These are phyloP conservation scores for Montipora sp. DNA, from an alignment of 64 coral and sea anemone genomes.

Conservation along the genomic window DNA sequence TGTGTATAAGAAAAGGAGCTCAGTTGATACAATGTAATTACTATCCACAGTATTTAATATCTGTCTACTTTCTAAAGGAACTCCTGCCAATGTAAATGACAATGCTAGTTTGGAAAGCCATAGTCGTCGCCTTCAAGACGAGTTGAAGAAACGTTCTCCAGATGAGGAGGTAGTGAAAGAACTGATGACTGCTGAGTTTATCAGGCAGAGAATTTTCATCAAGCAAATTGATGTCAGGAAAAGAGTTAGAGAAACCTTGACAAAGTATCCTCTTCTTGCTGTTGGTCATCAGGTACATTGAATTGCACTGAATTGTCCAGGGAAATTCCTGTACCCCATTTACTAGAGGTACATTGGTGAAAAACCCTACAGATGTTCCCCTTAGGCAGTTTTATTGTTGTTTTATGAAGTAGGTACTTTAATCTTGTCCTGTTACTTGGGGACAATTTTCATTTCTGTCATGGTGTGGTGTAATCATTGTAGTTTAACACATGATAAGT, in stretches of 20 bases:
- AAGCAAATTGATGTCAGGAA: not conserved
- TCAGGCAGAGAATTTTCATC: not conserved
- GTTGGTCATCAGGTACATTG: not conserved
- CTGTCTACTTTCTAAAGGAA: not conserved
- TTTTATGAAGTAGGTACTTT: no score
- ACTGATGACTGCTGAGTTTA: not conserved
- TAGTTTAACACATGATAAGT: no score
- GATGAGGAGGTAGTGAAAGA: not conserved
- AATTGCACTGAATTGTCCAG: not conserved
- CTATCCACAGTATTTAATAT: not conserved
- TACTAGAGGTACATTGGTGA: no score
- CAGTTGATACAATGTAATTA: not conserved
- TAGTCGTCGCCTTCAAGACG: not conserved
- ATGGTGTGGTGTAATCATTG: no score
- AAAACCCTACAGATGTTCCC: no score
- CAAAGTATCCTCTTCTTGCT: not conserved
- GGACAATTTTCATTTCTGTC: no score
- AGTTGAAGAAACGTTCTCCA: not conserved
- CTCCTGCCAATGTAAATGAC: slow-evolving; percentile 2
- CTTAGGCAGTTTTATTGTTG: no score
- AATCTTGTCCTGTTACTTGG: no score
- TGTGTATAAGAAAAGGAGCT: not conserved
- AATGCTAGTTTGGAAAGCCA: no score
- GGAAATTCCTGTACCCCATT: no score
- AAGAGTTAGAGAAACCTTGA: not conserved